Evolutionary conservation across 2,113 vertebrate genomes (phyloP), one percentile per base, ranked within the genome.

Genomic region (Dinomys branickii): DNA sequence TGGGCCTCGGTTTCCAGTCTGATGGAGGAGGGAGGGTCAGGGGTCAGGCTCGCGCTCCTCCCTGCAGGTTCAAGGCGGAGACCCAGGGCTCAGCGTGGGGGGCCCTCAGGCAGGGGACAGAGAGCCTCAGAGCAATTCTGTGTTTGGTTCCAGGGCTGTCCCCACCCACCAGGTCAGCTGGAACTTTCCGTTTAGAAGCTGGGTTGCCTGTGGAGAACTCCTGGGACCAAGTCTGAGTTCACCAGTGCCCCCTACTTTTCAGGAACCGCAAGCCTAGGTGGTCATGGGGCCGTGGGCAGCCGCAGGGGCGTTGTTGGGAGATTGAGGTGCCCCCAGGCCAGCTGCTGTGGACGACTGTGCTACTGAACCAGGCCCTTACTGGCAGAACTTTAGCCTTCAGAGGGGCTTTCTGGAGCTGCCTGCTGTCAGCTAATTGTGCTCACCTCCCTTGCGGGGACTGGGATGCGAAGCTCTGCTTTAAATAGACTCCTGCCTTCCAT

Each of bases 351-450:
- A 28, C 56, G 50, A 41, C 14, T 81, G 24, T 0, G 24, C 67
- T 35, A 50, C 52, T 28, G 30, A 0, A 13, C 28, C 0, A 30
- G 47, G 4, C 35, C 13, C n/a, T 7, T 7, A 41, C 4, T 5
- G 10, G 54, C 58, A 28, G 22, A 7, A 71, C 6, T 88, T 58
- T 90, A 82, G 71, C 38, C 20, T 0, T 20, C 58, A 30, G 89
- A 63, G 82, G 92, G 82, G 2, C 65, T 41, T 3, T 52, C 73
- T 85, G 97, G 94, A 54, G 95, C 91, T 84, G 95, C 86, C 0
- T 16, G 94, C 88, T 96, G 95, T 93, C 35, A 85, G 95, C 91
- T 92, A 41, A 71, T 54, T 54, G 44, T 24, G 4, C 35, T 4
- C 47, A 1, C 73, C 52, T 50, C 84, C 2, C 54, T 3, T 26